Evolutionary conservation across 2,888 invertebrate species (phyloP), one percentile per base, ranked within the genome.

Genomic region (Troides oblongomaculatus): DNA sequence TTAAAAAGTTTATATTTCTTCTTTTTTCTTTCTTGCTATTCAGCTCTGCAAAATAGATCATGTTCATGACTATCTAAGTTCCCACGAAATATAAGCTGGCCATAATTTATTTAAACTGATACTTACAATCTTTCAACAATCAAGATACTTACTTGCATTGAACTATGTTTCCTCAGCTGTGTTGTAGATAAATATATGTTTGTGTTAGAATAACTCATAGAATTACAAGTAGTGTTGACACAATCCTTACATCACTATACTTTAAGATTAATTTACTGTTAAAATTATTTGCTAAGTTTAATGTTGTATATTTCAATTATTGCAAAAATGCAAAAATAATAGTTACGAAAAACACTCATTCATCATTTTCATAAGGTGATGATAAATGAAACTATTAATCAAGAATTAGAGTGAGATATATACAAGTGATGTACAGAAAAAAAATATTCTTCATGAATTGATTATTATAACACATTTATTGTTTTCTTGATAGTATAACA

Each of bases 41-140:
- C 65, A 61, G n/a, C 61, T 65, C 69, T 69, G 69, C 12, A 62
- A 62, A 65, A 69, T 25, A 69, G 46, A 50, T 65, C 69, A 69
- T 46, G 17, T 53, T 25, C 23, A 62, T 57, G 25, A 62, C 46
- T 46, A 57, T 62, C 57, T 23, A 23, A 30, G 36, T 53, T 57
- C 61, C 10, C 23, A 0, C 23, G 3, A 23, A 23, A 39, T 53
- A 6, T 17, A 36, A 21, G 57, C 62, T 65, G 1, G 57, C 17
- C n/a, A 58, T 46, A 57, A 64, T 57, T 62, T 65, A 69, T 36
- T 46, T 21, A 58, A 65, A 65, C 18, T 62, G 61, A 69, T 69
- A 69, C 69, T 69, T 69, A 69, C 69, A 65, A 69, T 62, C 30
- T 62, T 56, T n/a, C 18, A 43, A 60, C 63, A 36, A 50, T 58